A percentile compares a stretch with the other conserved stretches of the same genome.
Conservation (phyloP, 2,113 vertebrate genomes). For the Chrysemys picta region DNA sequence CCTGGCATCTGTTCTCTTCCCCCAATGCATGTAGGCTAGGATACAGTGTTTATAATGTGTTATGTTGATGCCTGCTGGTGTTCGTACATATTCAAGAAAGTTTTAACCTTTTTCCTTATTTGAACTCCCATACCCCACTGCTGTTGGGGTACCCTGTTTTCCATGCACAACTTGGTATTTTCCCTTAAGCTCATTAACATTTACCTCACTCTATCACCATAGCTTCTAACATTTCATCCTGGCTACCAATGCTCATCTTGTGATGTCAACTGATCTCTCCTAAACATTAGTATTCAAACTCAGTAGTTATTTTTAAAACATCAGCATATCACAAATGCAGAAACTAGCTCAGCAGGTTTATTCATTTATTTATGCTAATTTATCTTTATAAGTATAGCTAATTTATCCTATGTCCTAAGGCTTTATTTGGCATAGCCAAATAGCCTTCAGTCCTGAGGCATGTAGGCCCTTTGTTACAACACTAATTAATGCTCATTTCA, state of each 20-base stretch:
- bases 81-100: background rate
- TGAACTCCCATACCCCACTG: background rate
- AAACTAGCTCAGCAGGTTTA: background rate
- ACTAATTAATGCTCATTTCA: background rate
- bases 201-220: background rate
- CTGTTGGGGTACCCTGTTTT: background rate
- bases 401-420: background rate
- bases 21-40: background rate
- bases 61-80: background rate
- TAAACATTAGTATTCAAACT: background rate
- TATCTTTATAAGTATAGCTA: background rate
- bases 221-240: background rate
- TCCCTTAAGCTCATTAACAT: background rate
- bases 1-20: background rate
- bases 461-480: background rate
- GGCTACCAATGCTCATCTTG: background rate
- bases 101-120: background rate
- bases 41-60: background rate
- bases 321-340: background rate
- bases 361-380: background rate
- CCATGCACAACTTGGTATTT: background rate
- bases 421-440: background rate
- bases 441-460: background rate
- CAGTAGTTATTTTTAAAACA: background rate
- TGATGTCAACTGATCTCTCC: background rate